Percentiles rank a stretch among this genome's conserved stretches.
These are phyloP conservation scores for Diachasma alloeum DNA, from an alignment of 1,140 invertebrate genomes.

Conservation along the genomic window DNA sequence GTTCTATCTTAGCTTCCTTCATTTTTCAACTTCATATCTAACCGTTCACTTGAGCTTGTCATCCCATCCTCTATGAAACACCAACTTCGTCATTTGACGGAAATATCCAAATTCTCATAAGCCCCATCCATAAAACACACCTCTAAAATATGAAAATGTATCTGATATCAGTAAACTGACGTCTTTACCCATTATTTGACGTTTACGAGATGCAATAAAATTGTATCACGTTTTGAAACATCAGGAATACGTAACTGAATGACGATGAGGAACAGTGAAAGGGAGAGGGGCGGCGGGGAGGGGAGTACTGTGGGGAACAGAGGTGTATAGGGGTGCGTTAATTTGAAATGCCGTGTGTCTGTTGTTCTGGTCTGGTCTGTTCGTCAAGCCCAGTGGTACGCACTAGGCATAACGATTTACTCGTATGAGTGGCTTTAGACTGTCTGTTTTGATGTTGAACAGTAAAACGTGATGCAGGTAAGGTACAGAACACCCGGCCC, in stretches of 20 bases:
- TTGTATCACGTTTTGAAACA: constrained; percentile 7
- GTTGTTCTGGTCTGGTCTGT: not conserved
- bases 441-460: constrained; percentile 1
- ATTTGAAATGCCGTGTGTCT: constrained; percentile 5
- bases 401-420: constrained; percentile 5
- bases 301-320: not conserved
- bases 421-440: not conserved
- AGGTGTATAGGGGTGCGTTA: not conserved
- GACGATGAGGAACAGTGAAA: not conserved
- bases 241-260: constrained; percentile 8
- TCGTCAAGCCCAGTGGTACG: constrained; percentile 4
- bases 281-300: not conserved
- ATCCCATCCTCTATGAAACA: too few species aligned
- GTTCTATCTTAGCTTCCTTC: too few species aligned
- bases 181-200: not conserved
- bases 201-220: constrained; percentile 3
- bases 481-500: not conserved
- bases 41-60: too few species aligned
- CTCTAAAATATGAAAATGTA: not conserved
- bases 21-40: too few species aligned
- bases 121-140: not conserved
- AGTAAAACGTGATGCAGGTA: constrained; percentile 9
- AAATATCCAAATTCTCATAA: too few species aligned
- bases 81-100: too few species aligned
- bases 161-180: not conserved